Percentiles rank a stretch among this genome's conserved stretches.
Evolutionary conservation across 2,888 invertebrate species (phyloP).

Genomic region (Scrobipalpa atriplicella): DNA sequence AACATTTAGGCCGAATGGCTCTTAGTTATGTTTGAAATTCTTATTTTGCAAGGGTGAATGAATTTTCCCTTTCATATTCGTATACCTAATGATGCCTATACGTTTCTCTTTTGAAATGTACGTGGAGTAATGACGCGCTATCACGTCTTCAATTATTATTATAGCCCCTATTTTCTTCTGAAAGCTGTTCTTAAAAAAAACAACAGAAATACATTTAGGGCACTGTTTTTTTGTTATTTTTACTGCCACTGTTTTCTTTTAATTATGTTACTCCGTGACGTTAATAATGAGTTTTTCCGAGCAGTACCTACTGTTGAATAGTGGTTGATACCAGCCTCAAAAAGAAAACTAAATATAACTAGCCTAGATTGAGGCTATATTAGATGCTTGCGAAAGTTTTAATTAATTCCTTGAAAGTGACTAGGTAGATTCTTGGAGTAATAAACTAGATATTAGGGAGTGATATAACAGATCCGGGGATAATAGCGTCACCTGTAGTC

Average conservation of each 20-base stretch:
- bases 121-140: not conserved
- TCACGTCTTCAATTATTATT: not conserved
- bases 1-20: conserved; percentile 38
- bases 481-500: not conserved
- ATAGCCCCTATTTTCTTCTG: not conserved
- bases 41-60: conserved; percentile 23
- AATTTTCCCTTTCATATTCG: not conserved
- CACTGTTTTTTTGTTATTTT: conserved; percentile 8
- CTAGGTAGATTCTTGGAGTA: too few species aligned
- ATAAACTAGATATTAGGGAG: not conserved
- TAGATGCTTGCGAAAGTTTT: not conserved
- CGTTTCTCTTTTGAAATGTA: conserved; percentile 9
- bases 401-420: not conserved
- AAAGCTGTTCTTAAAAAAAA: not conserved
- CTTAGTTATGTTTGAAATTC: conserved; percentile 36
- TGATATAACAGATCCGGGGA: not conserved
- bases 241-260: not conserved
- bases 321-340: not conserved
- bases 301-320: not conserved
- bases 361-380: not conserved
- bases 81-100: not conserved
- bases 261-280: not conserved
- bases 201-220: not conserved
- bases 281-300: not conserved
- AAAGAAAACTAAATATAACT: not conserved